phyloP scores from a whole-genome alignment of 2,113 vertebrate genomes.

The Kryptolebias marmoratus region DNA sequence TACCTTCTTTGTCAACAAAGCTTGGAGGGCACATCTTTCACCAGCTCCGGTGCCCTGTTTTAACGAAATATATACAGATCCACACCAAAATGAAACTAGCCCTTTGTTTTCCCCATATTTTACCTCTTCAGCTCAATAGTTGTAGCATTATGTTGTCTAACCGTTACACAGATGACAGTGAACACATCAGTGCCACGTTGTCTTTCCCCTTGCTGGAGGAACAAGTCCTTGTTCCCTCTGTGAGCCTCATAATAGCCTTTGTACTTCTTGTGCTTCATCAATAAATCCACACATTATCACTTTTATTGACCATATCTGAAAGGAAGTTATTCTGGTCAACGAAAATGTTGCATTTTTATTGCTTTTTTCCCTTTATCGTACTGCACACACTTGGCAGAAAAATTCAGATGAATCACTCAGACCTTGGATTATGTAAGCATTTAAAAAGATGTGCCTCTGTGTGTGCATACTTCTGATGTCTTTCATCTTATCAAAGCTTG shows the following conservation, averaged over 20 bases:
- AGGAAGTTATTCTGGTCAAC: constrained; percentile 1
- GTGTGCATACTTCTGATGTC: background rate
- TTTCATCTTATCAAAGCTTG: background rate
- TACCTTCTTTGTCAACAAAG: background rate
- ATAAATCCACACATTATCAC: background rate
- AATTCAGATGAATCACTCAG: background rate
- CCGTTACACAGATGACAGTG: too few relatives aligned
- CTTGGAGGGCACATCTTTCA: background rate
- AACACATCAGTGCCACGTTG: too few relatives aligned
- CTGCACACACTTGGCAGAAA: background rate
- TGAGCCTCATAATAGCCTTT: background rate
- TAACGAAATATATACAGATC: background rate
- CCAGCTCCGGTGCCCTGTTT: background rate
- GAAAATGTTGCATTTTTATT: background rate
- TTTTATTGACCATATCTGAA: background rate
- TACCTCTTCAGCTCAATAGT: background rate
- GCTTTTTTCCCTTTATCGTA: background rate
- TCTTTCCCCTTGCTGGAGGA: background rate
- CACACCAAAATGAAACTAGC: background rate
- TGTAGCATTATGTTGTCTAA: too few relatives aligned
- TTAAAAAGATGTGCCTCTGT: background rate
- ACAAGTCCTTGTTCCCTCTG: background rate
- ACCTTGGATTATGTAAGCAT: background rate
- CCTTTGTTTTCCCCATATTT: background rate
- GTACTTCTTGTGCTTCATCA: background rate